Evolutionary conservation across 2,113 vertebrate species (phyloP).

Genomic region (Neodon shergylaensis): DNA sequence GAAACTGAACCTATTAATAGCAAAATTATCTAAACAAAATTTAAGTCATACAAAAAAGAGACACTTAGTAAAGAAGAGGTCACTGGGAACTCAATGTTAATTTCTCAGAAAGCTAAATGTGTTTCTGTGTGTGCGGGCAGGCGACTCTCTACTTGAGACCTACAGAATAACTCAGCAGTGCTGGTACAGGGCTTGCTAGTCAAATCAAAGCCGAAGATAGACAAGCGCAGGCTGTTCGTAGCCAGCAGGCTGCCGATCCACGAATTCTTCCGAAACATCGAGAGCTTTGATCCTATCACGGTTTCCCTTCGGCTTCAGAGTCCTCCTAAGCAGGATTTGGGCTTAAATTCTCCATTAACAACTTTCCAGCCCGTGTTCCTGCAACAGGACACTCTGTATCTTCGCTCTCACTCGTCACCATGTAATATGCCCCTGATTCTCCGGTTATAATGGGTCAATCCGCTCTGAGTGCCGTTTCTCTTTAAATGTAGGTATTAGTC

Average conservation of each 20-base stretch:
- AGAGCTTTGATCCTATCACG: conserved; percentile 63
- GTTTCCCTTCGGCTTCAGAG: conserved; percentile 52
- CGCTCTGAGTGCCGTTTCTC: conserved; percentile 54
- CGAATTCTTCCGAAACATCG: conserved; percentile 64
- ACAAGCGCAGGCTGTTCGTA: background rate
- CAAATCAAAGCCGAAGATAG: background rate
- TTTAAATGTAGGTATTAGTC: conserved; percentile 67
- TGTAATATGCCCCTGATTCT: conserved; percentile 53
- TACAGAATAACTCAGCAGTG: background rate
- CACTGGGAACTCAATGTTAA: background rate
- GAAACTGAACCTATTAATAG: conserved; percentile 12
- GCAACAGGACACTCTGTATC: conserved; percentile 50
- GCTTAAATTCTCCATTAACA: conserved; percentile 63
- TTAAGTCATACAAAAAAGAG: background rate
- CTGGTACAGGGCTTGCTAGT: background rate
- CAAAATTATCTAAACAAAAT: conserved; percentile 20
- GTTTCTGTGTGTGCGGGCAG: background rate
- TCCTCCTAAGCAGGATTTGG: conserved; percentile 41
- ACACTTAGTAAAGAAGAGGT: conserved; percentile 21
- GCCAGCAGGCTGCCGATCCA: background rate
- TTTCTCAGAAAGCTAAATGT: background rate
- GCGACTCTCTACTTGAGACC: background rate
- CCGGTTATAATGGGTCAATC: conserved; percentile 41
- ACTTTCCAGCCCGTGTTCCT: conserved; percentile 10
- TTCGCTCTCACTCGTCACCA: conserved; percentile 68